phyloP scores from a whole-genome alignment of 1,140 invertebrate genomes.

The Popillia japonica region DNA sequence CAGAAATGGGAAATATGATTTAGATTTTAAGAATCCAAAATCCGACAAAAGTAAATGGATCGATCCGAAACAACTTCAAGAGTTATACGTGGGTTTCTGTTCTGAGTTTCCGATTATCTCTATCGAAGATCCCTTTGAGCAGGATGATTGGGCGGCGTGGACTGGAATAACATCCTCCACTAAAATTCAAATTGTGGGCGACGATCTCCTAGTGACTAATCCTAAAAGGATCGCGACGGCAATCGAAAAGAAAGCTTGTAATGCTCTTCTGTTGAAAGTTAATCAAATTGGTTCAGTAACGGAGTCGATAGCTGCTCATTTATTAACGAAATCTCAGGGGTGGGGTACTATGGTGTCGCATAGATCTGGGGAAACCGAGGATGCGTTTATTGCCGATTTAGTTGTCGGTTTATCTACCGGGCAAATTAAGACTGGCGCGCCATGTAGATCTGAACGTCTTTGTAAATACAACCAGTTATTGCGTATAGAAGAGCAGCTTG shows the following conservation, averaged over 20 bases:
- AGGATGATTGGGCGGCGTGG: slow-evolving; percentile 97
- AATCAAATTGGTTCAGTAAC: slow-evolving; percentile 98
- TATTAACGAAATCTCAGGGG: slow-evolving; percentile 88
- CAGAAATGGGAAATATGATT: slow-evolving; percentile 89
- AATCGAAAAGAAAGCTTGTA: slow-evolving; percentile 97
- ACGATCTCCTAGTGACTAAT: slow-evolving; percentile 94
- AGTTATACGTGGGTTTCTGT: slow-evolving; percentile 91
- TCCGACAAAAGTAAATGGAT: slow-evolving; percentile 84
- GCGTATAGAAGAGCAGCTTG: slow-evolving; percentile 92
- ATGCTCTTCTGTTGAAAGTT: slow-evolving; percentile 91
- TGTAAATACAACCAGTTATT: slow-evolving; percentile 98
- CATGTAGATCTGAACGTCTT: slow-evolving; percentile 95
- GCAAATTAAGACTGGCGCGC: slow-evolving; percentile 98
- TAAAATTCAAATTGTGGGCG: slow-evolving; percentile 92
- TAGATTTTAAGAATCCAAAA: slow-evolving; percentile 97
- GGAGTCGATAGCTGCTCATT: slow-evolving; percentile 93
- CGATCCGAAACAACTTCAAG: slow-evolving; percentile 80
- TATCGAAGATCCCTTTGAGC: slow-evolving; percentile 98
- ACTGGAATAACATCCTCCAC: slow-evolving; percentile 79
- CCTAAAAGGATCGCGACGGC: slow-evolving; percentile 93
- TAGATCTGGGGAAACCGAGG: slow-evolving; percentile 96
- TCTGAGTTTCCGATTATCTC: slow-evolving; percentile 96
- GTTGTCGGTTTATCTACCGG: slow-evolving; percentile 96
- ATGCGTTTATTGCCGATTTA: slow-evolving; percentile 96
- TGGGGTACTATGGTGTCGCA: slow-evolving; percentile 99